Conservation (phyloP, 1,140 invertebrate genomes). For the Piezodorus guildinii region DNA sequence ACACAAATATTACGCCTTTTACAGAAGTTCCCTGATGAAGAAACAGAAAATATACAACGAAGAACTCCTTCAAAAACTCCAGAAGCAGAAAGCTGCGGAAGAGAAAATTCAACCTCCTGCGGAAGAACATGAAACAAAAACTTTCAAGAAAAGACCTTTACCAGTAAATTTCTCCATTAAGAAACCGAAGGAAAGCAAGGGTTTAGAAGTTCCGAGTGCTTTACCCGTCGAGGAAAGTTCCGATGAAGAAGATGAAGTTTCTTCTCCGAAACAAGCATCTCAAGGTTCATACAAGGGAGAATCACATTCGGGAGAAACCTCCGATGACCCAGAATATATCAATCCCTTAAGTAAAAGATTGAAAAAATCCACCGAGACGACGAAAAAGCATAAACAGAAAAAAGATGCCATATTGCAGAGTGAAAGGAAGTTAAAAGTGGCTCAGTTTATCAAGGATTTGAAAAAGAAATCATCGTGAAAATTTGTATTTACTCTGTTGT, state of each 20-base stretch:
- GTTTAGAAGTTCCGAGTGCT: constrained; percentile 33
- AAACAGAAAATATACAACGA: constrained; percentile 30
- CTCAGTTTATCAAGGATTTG: constrained; percentile 30
- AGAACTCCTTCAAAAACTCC: constrained; percentile 36
- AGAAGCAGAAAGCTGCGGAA: constrained; percentile 37
- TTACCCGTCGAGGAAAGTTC: constrained; percentile 56
- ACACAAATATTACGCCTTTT: constrained; percentile 12
- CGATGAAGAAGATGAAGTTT: constrained; percentile 39
- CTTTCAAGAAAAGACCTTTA: constrained; percentile 33
- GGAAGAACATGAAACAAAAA: constrained; percentile 14
- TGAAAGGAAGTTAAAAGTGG: constrained; percentile 27
- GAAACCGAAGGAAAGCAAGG: constrained; percentile 59
- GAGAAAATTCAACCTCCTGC: constrained; percentile 28
- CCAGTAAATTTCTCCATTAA: constrained; percentile 74
- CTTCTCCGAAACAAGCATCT: constrained; percentile 22
- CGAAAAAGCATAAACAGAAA: constrained; percentile 28
- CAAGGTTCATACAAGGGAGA: constrained; percentile 15
- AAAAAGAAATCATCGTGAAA: constrained; percentile 31
- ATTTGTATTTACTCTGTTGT: not conserved
- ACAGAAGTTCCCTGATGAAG: constrained; percentile 1
- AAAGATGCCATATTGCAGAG: constrained; percentile 28
- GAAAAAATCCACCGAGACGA: constrained; percentile 15
- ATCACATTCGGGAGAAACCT: constrained; percentile 1
- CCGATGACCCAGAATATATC: constrained; percentile 13
- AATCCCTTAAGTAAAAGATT: constrained; percentile 25